Conservation (phyloP, 1,140 invertebrate genomes). For the Chlorops oryzae region DNA sequence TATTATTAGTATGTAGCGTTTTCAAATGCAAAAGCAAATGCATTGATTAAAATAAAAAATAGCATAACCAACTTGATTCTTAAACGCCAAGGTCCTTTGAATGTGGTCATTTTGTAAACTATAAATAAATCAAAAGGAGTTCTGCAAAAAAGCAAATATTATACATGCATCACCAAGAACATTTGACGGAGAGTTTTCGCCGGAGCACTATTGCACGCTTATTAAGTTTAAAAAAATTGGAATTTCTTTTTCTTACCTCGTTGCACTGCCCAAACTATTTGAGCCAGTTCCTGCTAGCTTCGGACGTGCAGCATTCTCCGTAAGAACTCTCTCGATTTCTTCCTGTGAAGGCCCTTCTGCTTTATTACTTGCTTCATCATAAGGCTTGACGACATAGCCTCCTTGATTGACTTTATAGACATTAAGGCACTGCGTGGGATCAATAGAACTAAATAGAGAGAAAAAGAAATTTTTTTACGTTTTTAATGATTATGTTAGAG, state of each 20-base stretch:
- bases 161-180: too few species aligned
- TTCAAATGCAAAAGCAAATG: too few species aligned
- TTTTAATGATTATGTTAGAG: conserved; percentile 5
- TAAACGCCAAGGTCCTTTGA: conserved; percentile 23
- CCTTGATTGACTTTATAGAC: conserved; percentile 63
- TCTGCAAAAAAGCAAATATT: conserved; percentile 13
- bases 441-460: conserved; percentile 49
- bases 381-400: conserved; percentile 72
- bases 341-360: conserved; percentile 56
- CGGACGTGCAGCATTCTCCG: conserved; percentile 32
- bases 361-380: conserved; percentile 66
- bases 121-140: conserved; percentile 26
- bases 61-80: conserved; percentile 28
- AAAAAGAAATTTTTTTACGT: conserved; percentile 10
- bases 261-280: conserved; percentile 44
- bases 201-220: too few species aligned
- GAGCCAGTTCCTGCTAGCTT: conserved; percentile 44
- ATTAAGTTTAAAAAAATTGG: too few species aligned
- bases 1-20: too few species aligned
- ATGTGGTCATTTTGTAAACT: conserved; percentile 21
- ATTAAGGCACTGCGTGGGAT: conserved; percentile 44
- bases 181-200: too few species aligned
- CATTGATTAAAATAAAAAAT: too few species aligned
- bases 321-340: conserved; percentile 55
- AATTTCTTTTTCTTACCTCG: conserved; percentile 29